Conservation (phyloP, 2,797 vertebrate species). For the Oceanodroma leucorhoa region DNA sequence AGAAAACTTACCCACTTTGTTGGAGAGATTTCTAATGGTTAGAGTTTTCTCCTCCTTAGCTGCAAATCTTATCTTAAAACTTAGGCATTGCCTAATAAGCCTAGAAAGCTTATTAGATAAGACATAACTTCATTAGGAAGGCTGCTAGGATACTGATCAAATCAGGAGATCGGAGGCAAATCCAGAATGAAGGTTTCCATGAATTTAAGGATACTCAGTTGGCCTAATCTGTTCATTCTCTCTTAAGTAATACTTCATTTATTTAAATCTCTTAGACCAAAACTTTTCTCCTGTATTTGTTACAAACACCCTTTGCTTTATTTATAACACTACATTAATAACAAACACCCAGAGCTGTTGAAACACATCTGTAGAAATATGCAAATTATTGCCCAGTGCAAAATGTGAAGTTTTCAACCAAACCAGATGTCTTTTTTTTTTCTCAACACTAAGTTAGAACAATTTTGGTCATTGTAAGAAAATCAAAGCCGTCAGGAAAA, state of each 20-base stretch:
- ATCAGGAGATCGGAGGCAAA: not conserved
- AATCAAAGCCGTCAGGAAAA: not conserved
- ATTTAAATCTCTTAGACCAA: not conserved
- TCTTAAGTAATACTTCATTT: not conserved
- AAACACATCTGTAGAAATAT: not conserved
- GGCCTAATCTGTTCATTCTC: constrained; percentile 11
- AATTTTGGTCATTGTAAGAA: not conserved
- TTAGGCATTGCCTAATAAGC: not conserved
- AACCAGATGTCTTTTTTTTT: not conserved
- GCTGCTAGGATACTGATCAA: constrained; percentile 11
- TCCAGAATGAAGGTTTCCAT: not conserved
- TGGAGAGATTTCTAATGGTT: not conserved
- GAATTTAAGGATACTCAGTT: not conserved
- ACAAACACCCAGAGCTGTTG: not conserved
- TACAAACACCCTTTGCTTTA: not conserved
- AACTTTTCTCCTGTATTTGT: not conserved
- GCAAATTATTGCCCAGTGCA: not conserved
- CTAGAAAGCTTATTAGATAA: constrained; percentile 2
- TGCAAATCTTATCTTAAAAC: not conserved
- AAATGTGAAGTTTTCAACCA: not conserved
- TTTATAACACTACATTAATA: not conserved
- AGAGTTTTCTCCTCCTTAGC: not conserved
- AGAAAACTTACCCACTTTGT: not conserved
- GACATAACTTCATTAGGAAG: constrained; percentile 9
- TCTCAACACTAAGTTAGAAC: not conserved